Conservation (phyloP, 2,113 vertebrate genomes). For the Etheostoma cragini region DNA sequence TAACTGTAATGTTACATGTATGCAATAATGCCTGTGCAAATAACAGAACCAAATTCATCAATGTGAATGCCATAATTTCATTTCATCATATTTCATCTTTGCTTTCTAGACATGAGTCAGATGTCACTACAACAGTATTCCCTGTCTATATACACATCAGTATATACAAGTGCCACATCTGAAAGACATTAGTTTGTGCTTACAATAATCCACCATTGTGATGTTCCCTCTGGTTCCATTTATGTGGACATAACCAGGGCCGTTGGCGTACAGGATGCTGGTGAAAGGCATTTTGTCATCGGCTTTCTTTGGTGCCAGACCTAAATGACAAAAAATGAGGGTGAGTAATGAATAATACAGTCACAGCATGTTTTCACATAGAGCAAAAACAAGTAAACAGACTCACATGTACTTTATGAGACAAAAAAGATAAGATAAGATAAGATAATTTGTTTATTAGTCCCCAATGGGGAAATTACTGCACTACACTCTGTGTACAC, state of each 20-base stretch:
- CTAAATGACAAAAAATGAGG: conserved; percentile 60
- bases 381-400: neutral
- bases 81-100: conserved; percentile 38
- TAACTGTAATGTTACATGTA: conserved; percentile 8
- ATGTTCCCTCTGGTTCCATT: conserved; percentile 86
- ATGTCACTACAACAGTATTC: conserved; percentile 49
- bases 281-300: conserved; percentile 85
- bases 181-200: conserved; percentile 77
- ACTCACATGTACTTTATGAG: neutral
- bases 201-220: conserved; percentile 84
- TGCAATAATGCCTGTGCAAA: neutral
- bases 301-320: conserved; percentile 83
- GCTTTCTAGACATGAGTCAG: conserved; percentile 49
- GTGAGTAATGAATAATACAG: conserved; percentile 1
- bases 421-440: too few species aligned
- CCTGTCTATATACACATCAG: conserved; percentile 39
- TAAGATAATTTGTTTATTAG: too few species aligned
- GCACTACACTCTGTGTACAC: too few species aligned
- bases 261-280: conserved; percentile 87
- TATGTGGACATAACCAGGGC: conserved; percentile 84
- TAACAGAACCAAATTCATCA: conserved; percentile 28
- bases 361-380: neutral
- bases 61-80: conserved; percentile 6
- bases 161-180: conserved; percentile 54
- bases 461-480: too few species aligned